phyloP scores from a whole-genome alignment of 1,140 invertebrate genomes.

The Alviniconcha marisindica region DNA sequence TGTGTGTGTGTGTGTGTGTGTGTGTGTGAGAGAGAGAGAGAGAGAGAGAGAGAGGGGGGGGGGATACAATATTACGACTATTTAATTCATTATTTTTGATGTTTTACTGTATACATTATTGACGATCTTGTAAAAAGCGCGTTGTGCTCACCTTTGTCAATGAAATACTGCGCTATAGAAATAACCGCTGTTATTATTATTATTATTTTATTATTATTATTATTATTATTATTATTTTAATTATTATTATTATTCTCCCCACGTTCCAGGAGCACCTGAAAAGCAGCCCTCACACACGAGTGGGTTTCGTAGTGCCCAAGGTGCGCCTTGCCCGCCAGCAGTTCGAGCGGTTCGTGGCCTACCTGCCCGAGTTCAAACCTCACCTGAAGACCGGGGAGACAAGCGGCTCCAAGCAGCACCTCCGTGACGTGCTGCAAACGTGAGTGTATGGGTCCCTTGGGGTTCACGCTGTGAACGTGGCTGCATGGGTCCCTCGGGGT shows the following conservation, averaged over 20 bases:
- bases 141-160: too few species aligned
- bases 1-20: too few species aligned
- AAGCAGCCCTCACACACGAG: conserved; percentile 45
- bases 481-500: too few species aligned
- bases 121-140: neutral
- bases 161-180: too few species aligned
- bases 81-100: neutral
- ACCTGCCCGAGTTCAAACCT: conserved; percentile 48
- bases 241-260: too few species aligned
- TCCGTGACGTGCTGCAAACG: neutral
- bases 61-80: neutral
- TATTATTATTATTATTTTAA: too few species aligned
- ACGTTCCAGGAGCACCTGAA: conserved; percentile 60
- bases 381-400: conserved; percentile 50
- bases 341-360: conserved; percentile 52
- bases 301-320: conserved; percentile 70
- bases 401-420: neutral
- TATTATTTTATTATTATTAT: too few species aligned
- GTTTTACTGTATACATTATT: neutral
- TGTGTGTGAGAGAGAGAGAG: too few species aligned
- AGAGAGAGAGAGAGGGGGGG: neutral
- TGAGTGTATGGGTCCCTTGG: too few species aligned
- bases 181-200: too few species aligned
- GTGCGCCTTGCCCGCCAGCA: conserved; percentile 72
- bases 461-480: too few species aligned